Conservation (phyloP, 2,888 invertebrate species). For the Opisthograptis luteolata region DNA sequence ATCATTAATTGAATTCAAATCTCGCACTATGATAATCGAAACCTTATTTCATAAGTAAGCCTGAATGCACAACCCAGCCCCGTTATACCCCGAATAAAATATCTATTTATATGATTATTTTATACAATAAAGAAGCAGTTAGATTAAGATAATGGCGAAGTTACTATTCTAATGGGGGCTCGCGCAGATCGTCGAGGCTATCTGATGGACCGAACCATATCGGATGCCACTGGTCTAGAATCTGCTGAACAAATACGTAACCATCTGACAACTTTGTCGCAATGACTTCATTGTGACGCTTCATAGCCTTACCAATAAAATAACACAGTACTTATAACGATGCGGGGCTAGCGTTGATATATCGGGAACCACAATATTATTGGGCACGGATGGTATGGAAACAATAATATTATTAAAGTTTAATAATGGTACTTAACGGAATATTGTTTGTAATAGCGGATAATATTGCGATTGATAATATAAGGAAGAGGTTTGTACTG, state of each 20-base stretch:
- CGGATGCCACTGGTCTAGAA: slow-evolving; percentile 56
- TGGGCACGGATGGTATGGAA: slow-evolving; percentile 51
- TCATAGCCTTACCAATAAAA: background rate
- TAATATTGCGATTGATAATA: slow-evolving; percentile 10
- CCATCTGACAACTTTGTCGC: slow-evolving; percentile 7
- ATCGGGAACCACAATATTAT: slow-evolving; percentile 55
- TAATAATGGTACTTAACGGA: slow-evolving; percentile 23
- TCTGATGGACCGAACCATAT: slow-evolving; percentile 69
- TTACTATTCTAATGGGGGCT: slow-evolving; percentile 51
- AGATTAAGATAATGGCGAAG: slow-evolving; percentile 57
- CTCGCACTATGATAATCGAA: no score
- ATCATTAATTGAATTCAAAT: no score
- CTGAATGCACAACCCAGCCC: slow-evolving; percentile 41
- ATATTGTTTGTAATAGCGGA: slow-evolving; percentile 8
- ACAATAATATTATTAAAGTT: slow-evolving; percentile 58
- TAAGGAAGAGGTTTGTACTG: no score
- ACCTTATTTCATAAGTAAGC: slow-evolving; percentile 37
- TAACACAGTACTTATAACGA: background rate
- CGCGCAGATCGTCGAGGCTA: slow-evolving; percentile 58
- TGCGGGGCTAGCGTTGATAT: slow-evolving; percentile 26
- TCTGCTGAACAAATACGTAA: slow-evolving; percentile 24
- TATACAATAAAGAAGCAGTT: slow-evolving; percentile 67
- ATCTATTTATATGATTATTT: slow-evolving; percentile 64
- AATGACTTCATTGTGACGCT: background rate
- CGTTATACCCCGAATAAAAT: slow-evolving; percentile 50